Evolutionary conservation across 2,113 vertebrate species (phyloP).

Genomic region (Machaerirhynchus nigripectus): DNA sequence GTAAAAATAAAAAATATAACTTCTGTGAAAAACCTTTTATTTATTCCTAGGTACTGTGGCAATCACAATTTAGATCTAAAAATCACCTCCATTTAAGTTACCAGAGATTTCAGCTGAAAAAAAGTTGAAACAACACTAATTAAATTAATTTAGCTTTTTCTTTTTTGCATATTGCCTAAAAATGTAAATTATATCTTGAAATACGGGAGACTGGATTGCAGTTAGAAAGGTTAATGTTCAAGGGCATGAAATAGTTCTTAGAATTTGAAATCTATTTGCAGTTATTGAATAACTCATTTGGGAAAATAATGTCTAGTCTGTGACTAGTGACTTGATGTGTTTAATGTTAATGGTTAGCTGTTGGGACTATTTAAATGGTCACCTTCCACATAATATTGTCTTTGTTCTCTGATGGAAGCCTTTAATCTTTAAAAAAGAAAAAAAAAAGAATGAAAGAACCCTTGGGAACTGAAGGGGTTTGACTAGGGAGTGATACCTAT

Average conservation of each 20-base stretch:
- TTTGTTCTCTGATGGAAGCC: background rate
- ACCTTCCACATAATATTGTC: background rate
- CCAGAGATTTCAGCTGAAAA: background rate
- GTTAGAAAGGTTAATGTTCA: background rate
- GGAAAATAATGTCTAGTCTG: background rate
- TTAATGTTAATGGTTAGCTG: background rate
- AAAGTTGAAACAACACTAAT: background rate
- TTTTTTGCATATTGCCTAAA: background rate
- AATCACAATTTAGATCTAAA: background rate
- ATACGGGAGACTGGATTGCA: background rate
- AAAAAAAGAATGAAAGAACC: background rate
- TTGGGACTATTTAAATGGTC: background rate
- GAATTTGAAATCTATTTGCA: background rate
- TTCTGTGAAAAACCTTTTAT: background rate
- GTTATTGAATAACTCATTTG: background rate
- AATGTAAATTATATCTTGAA: background rate
- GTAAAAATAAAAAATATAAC: background rate
- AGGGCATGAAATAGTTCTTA: background rate
- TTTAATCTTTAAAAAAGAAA: background rate
- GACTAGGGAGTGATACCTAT: background rate
- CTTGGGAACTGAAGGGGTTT: background rate
- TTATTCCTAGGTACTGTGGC: background rate
- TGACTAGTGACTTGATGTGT: background rate
- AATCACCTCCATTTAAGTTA: background rate
- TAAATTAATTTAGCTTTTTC: background rate